Evolutionary conservation across 2,113 vertebrate species (phyloP).

Genomic region (Alosa alosa): DNA sequence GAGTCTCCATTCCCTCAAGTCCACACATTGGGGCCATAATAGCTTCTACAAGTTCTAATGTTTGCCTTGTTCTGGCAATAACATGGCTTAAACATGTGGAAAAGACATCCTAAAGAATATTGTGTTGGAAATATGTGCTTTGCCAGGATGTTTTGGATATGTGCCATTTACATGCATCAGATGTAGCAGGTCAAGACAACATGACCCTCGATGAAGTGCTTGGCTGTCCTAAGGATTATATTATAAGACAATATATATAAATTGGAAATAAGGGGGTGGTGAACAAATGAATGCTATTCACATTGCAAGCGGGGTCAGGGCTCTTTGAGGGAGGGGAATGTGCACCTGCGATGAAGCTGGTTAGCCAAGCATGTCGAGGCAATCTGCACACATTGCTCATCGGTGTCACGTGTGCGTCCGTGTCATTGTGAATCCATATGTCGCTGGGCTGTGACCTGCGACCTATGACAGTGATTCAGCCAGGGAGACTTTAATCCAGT

Average conservation of each 20-base stretch:
- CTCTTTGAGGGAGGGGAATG: neutral
- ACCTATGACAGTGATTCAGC: slow-evolving; percentile 36
- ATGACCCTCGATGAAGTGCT: neutral
- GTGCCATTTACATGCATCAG: neutral
- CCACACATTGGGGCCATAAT: neutral
- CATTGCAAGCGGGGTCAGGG: neutral
- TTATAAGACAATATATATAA: neutral
- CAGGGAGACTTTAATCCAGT: slow-evolving; percentile 36
- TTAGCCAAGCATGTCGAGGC: slow-evolving; percentile 34
- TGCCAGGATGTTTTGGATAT: neutral
- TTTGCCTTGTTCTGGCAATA: neutral
- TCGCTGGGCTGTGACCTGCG: slow-evolving; percentile 38
- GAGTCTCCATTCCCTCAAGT: too few relatives aligned
- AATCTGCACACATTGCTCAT: slow-evolving; percentile 46
- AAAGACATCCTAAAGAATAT: neutral
- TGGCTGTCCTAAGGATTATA: neutral
- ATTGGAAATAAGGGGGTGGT: neutral
- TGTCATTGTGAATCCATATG: slow-evolving; percentile 43
- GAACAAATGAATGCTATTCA: neutral
- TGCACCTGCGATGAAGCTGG: slow-evolving; percentile 24
- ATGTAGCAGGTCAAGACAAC: neutral
- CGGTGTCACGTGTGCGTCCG: neutral
- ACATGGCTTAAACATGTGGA: neutral
- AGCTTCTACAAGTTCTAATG: neutral
- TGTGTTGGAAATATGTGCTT: neutral